Conservation (phyloP, 2,888 invertebrate species). For the Pseudococcus viburni region DNA sequence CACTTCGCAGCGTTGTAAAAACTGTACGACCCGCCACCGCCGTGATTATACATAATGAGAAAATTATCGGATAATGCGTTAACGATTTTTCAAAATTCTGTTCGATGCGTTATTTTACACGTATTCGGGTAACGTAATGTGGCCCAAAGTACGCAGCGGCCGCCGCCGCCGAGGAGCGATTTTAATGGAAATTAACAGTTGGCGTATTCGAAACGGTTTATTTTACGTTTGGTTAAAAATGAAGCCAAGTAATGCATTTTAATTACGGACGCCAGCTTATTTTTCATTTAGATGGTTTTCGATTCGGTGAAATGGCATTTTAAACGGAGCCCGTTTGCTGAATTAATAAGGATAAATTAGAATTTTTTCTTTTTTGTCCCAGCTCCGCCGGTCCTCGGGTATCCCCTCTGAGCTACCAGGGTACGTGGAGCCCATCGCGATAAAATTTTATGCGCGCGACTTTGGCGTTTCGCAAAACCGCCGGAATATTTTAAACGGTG, state of each 20-base stretch:
- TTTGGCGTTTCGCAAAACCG: neutral
- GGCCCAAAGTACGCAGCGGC: neutral
- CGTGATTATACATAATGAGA: neutral
- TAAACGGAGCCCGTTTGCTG: constrained; percentile 44
- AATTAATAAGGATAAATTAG: constrained; percentile 47
- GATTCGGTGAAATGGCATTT: constrained; percentile 41
- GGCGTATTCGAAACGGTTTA: constrained; percentile 48
- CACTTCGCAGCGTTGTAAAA: neutral
- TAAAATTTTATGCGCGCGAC: constrained; percentile 29
- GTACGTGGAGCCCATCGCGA: neutral
- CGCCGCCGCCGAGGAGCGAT: neutral
- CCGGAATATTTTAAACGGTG: constrained; percentile 26
- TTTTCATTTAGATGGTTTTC: constrained; percentile 41
- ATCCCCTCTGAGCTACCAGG: no score
- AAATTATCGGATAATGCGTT: constrained; percentile 8
- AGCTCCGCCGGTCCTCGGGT: no score
- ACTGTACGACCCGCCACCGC: neutral
- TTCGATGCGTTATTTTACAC: neutral
- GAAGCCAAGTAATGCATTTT: constrained; percentile 53
- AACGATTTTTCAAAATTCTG: neutral
- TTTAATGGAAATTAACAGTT: constrained; percentile 46
- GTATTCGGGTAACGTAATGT: neutral
- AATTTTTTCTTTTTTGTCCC: neutral
- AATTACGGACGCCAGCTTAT: constrained; percentile 35
- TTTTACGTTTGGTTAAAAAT: constrained; percentile 29